Percentiles rank a stretch among this genome's conserved stretches.
Evolutionary conservation across 1,140 invertebrate genomes (phyloP).

Genomic region (Eupeodes corollae): DNA sequence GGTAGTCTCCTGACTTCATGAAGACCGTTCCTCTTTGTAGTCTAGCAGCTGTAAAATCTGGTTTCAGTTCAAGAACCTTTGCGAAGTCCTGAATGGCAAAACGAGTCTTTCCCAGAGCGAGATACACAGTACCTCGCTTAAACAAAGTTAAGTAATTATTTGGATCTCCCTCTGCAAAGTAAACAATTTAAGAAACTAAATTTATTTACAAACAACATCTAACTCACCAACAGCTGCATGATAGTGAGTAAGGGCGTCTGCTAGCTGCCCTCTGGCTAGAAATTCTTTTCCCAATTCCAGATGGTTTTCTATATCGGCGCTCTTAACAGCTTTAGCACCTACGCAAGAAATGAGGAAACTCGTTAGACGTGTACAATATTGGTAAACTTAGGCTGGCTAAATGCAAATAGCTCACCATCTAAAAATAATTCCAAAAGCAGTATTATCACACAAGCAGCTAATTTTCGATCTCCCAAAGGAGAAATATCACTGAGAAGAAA

Average conservation of each 20-base stretch:
- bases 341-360: conserved; percentile 5
- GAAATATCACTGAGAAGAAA: too few relatives aligned
- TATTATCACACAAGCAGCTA: conserved; percentile 28
- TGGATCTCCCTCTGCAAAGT: conserved; percentile 78
- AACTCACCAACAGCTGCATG: conserved; percentile 91
- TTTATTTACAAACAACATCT: neutral
- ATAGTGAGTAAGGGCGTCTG: conserved; percentile 94
- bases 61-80: conserved; percentile 82
- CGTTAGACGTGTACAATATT: neutral
- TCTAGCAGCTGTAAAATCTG: conserved; percentile 84
- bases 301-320: conserved; percentile 80
- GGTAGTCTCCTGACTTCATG: conserved; percentile 78
- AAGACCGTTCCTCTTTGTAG: conserved; percentile 78
- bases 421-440: conserved; percentile 31
- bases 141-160: conserved; percentile 92
- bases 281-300: conserved; percentile 86
- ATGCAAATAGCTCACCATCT: conserved; percentile 19
- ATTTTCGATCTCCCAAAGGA: conserved; percentile 19
- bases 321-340: conserved; percentile 49
- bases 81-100: conserved; percentile 90
- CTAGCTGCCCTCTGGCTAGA: conserved; percentile 80
- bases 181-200: neutral
- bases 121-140: conserved; percentile 89
- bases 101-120: conserved; percentile 92
- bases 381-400: neutral